Percentiles rank a stretch among this genome's conserved stretches.
phyloP scores from a whole-genome alignment of 2,113 vertebrate species.

The Lophotis ruficrista region DNA sequence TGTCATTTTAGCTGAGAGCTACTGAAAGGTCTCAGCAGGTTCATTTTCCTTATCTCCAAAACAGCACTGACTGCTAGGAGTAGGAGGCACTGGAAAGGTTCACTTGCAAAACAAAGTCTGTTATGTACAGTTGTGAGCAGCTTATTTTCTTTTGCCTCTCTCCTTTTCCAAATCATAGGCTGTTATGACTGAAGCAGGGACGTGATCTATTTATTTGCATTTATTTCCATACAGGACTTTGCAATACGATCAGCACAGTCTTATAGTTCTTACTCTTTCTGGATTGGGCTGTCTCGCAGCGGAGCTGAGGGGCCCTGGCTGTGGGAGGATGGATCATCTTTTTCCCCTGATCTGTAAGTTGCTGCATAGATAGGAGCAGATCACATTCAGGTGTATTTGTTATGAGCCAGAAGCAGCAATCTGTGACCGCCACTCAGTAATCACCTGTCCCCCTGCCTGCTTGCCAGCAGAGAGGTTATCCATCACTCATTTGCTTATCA shows the following conservation, averaged over 20 bases:
- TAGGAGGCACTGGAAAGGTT: background rate
- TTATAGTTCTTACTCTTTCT: conserved; percentile 33
- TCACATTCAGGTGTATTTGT: background rate
- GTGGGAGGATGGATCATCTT: conserved; percentile 61
- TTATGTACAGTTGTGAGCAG: background rate
- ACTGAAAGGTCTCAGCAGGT: background rate
- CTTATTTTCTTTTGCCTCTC: background rate
- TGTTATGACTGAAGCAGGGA: background rate
- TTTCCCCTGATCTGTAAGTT: conserved; percentile 59
- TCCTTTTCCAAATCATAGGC: background rate
- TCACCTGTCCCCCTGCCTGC: rapidly evolving
- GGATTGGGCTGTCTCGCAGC: conserved; percentile 36
- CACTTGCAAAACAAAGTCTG: background rate
- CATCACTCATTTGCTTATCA: background rate
- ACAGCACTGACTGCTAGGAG: background rate
- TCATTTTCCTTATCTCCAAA: background rate
- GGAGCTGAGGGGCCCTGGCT: background rate
- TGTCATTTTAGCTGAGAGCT: background rate
- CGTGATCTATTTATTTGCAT: background rate
- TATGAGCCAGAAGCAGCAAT: background rate
- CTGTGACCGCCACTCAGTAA: background rate
- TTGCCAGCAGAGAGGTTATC: background rate
- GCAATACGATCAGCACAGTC: background rate
- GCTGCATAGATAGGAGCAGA: background rate
- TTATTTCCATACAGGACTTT: conserved; percentile 46